Evolutionary conservation across 1,140 invertebrate genomes (phyloP), one percentile per base, ranked within the genome.

Genomic region (Papilio polytes): DNA sequence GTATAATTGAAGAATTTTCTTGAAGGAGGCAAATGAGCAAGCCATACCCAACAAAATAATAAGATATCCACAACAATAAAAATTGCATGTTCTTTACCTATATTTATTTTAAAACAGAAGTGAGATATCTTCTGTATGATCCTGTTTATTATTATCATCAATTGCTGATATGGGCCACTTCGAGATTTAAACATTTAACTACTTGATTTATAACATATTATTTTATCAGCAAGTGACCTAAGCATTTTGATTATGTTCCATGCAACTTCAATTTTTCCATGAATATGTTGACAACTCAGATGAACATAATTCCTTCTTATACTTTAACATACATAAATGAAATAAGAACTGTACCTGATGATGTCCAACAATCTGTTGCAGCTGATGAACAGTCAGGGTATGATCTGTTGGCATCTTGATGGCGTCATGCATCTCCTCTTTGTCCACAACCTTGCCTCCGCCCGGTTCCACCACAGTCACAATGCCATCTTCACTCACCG

Each of bases 401-500:
- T 95, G 94, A 79, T 95, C 94, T 4, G 86, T 84, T 7, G 93
- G 91, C 88, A 94, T 90, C 79, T 94, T 94, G 78, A 93, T 93
- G 6, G 89, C 85, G 74, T 95, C 91, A 73, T 94, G 91, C 0
- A 93, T 80, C 53, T 94, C 93, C 13, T 94, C 92, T 66, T 95
- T 95, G 15, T 95, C 95, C 3, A 94, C 90, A 12, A 95, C 84
- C 74, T 95, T 95, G 8, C 91, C 89, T 1, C 90, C 91, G 0
- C 90, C 93, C 0, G 94, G 95, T 78, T 95, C 94, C 78, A 95
- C 94, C n/a, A 95, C 94, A 0, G 94, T 95, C 20, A 95, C 93
- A 20, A 95, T 93, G n/a, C 94, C 95, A 85, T 95, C 95, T 85
- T 95, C 95, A 77, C 93, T 95, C 4, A 95, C 95, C 3, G 95